phyloP scores from a whole-genome alignment of 2,113 vertebrate genomes.

The Callionymus lyra region DNA sequence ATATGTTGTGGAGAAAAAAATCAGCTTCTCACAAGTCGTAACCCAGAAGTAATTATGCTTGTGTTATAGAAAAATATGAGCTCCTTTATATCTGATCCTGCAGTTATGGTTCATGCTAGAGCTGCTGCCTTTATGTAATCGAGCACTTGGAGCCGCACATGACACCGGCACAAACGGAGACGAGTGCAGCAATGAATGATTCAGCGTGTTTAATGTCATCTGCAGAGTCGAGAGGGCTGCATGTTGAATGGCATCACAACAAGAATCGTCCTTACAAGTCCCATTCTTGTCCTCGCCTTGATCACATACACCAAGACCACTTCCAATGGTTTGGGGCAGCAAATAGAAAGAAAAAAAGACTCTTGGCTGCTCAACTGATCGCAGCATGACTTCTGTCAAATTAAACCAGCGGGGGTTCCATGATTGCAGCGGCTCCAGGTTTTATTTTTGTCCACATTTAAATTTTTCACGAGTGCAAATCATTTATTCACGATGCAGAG shows the following conservation, averaged over 20 bases:
- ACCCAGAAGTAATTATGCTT: too few relatives aligned
- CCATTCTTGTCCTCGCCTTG: slow-evolving; percentile 31
- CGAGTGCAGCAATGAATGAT: slow-evolving; percentile 52
- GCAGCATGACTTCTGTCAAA: slow-evolving; percentile 3
- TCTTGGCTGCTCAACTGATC: slow-evolving; percentile 11
- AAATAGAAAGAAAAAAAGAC: slow-evolving; percentile 4
- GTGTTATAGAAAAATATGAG: background rate
- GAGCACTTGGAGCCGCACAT: slow-evolving; percentile 29
- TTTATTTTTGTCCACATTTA: slow-evolving; percentile 24
- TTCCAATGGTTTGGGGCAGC: slow-evolving; percentile 15
- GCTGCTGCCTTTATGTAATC: slow-evolving; percentile 42
- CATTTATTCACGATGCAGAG: slow-evolving; percentile 24
- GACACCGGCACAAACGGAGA: slow-evolving; percentile 35
- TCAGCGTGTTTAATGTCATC: slow-evolving; percentile 36
- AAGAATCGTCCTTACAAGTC: slow-evolving; percentile 12
- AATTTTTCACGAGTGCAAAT: slow-evolving; percentile 19
- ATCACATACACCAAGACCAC: slow-evolving; percentile 21
- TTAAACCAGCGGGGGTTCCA: slow-evolving; percentile 5
- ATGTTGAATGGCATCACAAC: slow-evolving; percentile 39
- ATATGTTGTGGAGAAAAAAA: background rate
- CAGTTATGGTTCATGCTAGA: slow-evolving; percentile 1
- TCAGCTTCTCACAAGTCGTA: background rate
- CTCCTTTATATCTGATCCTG: background rate
- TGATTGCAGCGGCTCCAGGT: slow-evolving; percentile 1
- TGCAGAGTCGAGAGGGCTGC: slow-evolving; percentile 12